These are phyloP conservation scores for Homarus gammarus DNA, from an alignment of 2,888 invertebrate species.

Conservation along the genomic window DNA sequence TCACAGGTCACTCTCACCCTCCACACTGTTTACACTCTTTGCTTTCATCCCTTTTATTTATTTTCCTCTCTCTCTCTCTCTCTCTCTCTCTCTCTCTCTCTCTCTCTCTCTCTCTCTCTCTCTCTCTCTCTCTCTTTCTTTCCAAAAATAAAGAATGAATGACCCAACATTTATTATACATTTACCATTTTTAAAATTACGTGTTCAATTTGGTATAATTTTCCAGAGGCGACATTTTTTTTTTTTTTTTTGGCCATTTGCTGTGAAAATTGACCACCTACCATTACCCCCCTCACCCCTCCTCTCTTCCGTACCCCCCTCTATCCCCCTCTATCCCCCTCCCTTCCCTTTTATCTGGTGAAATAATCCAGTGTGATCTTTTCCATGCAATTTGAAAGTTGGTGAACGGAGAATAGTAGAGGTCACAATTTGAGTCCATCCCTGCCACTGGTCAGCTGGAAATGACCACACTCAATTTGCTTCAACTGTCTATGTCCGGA, in stretches of 20 bases:
- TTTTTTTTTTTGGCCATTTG: constrained; percentile 31
- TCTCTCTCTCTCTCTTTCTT: constrained; percentile 15
- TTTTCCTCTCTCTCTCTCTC: constrained; percentile 20
- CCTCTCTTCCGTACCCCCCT: too few relatives aligned
- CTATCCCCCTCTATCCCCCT: too few relatives aligned
- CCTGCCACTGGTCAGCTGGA: constrained; percentile 21
- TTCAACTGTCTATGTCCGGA: constrained; percentile 34
- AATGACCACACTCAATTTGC: constrained; percentile 50
- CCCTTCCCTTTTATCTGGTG: constrained; percentile 22
- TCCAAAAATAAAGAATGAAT: too few relatives aligned
- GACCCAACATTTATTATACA: too few relatives aligned
- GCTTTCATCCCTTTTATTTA: constrained; percentile 15
- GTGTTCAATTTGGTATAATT: too few relatives aligned
- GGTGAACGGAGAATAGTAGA: constrained; percentile 8
- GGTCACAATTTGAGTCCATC: constrained; percentile 49
- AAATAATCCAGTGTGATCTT: constrained; percentile 48
- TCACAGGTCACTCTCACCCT: constrained; percentile 36
- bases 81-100: constrained; percentile 17
- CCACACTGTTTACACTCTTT: not conserved
- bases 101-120: constrained; percentile 19
- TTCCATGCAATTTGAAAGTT: constrained; percentile 43
- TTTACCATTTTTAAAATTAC: too few relatives aligned
- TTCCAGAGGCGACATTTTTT: too few relatives aligned
- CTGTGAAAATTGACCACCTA: constrained; percentile 35
- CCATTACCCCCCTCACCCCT: too few relatives aligned